Evolutionary conservation across 2,888 invertebrate genomes (phyloP).

Genomic region (Oscheius sp.): DNA sequence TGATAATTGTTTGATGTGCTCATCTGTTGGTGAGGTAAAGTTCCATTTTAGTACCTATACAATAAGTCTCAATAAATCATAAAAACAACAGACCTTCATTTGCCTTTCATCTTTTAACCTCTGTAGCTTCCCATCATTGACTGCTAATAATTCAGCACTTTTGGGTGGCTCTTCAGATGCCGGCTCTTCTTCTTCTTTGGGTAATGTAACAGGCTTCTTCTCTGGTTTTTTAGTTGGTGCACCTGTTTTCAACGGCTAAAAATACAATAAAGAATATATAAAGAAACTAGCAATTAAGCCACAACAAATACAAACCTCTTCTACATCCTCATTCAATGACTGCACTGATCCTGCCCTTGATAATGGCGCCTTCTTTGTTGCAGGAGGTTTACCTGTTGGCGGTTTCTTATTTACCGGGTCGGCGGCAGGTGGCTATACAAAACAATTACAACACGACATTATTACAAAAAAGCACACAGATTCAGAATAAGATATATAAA

Average conservation of each 20-base stretch:
- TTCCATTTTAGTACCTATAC: slow-evolving; percentile 68
- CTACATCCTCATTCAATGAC: slow-evolving; percentile 13
- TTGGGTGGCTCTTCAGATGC: slow-evolving; percentile 3
- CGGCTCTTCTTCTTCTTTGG: slow-evolving; percentile 12
- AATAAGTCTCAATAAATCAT: too few species aligned
- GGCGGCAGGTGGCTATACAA: slow-evolving; percentile 2
- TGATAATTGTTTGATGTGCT: slow-evolving; percentile 89
- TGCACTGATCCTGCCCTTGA: slow-evolving; percentile 6
- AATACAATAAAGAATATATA: background rate
- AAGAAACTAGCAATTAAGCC: background rate
- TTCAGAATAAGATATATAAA: too few species aligned
- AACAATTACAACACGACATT: slow-evolving; percentile 19
- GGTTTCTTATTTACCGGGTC: background rate
- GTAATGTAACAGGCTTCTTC: slow-evolving; percentile 25
- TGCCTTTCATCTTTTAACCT: slow-evolving; percentile 92
- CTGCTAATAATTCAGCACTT: slow-evolving; percentile 31
- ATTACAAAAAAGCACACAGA: background rate
- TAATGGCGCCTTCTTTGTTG: slow-evolving; percentile 2
- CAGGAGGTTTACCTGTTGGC: background rate
- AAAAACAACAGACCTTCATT: slow-evolving; percentile 77
- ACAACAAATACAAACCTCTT: slow-evolving; percentile 5
- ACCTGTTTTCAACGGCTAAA: slow-evolving; percentile 6
- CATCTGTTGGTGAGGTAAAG: slow-evolving; percentile 81
- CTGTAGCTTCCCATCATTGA: slow-evolving; percentile 83
- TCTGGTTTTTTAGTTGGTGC: slow-evolving; percentile 17